Evolutionary conservation across 1,140 invertebrate genomes (phyloP), one percentile per base, ranked within the genome.

Genomic region (Antheraea mylitta): DNA sequence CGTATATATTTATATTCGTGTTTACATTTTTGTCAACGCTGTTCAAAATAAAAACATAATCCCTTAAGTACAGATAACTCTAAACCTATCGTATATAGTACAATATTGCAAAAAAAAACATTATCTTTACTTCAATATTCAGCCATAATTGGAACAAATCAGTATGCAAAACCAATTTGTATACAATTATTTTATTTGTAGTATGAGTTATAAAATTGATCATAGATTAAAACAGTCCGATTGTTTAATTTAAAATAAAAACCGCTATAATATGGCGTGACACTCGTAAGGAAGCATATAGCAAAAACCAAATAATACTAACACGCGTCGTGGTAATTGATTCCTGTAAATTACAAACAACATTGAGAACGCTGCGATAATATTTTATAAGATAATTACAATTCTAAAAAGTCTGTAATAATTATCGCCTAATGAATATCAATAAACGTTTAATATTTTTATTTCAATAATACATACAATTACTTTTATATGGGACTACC

Each of bases 31-130:
- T 90, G 81, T 88, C 87, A 90, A 90, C 87, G 86, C 87, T 86
- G 83, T 90, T 87, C 86, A 83, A 74, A 78, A 87, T 88, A 53
- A 13, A 85, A 88, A 90, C 89, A 90, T 87, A 80, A 80, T 80
- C 87, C 88, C 90, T 90, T 92, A 90, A 90, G 88, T 90, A 87
- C 90, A 89, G 86, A 90, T 90, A 92, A 90, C 83, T 88, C 81
- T 89, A 86, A 92, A 90, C 88, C 87, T 86, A 90, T 78, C 71
- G 73, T 82, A 87, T 70, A 83, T 88, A 83, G 83, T 83, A 16
- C 11, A 53, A 11, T 4, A 42, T 42, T 30, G 4, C 22, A 30
- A 30, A 38, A 38, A 6, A 38, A 42, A 42, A 9, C 8, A 9
- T 42, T 42, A 42, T 42, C 38, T 4, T 42, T 4, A 42, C 38